Base-by-base conservation (phyloP, 1,140 invertebrate species). In the Idris sp. region DNA sequence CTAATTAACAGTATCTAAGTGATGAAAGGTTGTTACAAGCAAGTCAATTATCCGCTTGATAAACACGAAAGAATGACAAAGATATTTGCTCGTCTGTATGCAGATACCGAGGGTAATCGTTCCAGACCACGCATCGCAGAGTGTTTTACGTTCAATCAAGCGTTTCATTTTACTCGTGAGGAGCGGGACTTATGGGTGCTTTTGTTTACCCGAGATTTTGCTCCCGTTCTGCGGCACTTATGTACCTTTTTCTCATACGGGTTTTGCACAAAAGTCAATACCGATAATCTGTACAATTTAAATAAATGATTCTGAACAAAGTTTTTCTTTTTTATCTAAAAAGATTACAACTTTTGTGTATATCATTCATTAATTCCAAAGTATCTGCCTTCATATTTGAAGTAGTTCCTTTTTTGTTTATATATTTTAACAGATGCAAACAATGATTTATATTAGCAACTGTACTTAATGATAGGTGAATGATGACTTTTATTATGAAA, bases 41-140 rank as follows among this genome's bases (percentile, higher is more conserved):
- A 41, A 69, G 58, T 71, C 65, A 61, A 77, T 77, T 77, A 74
- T 67, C 31, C 65, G 75, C 71, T 74, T 62, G 69, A 65, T 46
- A 59, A 68, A 74, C 58, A 69, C 51, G 53, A 77, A 74, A 77
- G 68, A 68, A 56, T 51, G 53, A 53, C 56, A 54, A 35, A 54
- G 61, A 64, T 51, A 22, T 56, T n/a, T 56, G 31, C 28, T 16
- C 61, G 25, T 67, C 43, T 43, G 53, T 65, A 56, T 43, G 38
- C 56, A 31, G 40, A 41, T 7, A 38, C 62, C 11, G 36, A 15
- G 72, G 58, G 58, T 64, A 59, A 65, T 56, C 51, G 38, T 7
- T 69, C 48, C n/a, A 44, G 28, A 36, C 43, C 40, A 51, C 48
- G 56, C 68, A 56, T 56, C 43, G 35, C 48, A 15, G 56, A 72